Base-by-base conservation (phyloP, 2,113 vertebrate genomes). In the Columbina picui region DNA sequence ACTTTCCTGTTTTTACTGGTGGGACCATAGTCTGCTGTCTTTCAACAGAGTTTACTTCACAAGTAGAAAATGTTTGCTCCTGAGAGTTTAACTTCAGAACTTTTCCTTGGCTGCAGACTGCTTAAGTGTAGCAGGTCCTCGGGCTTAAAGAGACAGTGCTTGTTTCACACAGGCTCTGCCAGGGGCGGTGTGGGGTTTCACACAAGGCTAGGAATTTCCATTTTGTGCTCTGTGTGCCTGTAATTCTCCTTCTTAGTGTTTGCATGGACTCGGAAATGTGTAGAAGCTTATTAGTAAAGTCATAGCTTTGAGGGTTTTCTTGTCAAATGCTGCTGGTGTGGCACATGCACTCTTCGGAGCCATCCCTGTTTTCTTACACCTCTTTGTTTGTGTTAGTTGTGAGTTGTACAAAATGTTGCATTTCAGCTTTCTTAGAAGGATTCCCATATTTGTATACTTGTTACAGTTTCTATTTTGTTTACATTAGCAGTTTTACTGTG, bases 21-120 rank as follows among this genome's bases (percentile, higher is more conserved):
- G 97, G 97, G 97, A 98, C 97, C 94, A 19, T 97, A 97, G 96
- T 97, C 98, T 98, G 97, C 97, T 98, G 98, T 98, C 98, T 98
- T 98, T 98, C 98, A 98, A 97, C 98, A 98, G 97, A 98, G 98
- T 98, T 98, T 98, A 98, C 97, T 98, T 98, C 98, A 98, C 98
- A 98, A 98, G 97, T 97, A 98, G 98, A 98, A 98, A 98, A 98
- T 97, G 97, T 98, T 98, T 98, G 98, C 98, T 98, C 98, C 97
- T 97, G 98, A 98, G 98, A 98, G 96, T 98, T 98, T 98, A 97
- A 97, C 97, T 98, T 97, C 97, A 98, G 97, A 98, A 98, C 97
- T 97, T 98, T 98, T 98, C 96, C 97, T 98, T 98, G 98, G 98
- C 98, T 97, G 95, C 96, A 87, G 96, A 89, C 96, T 97, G 93